Percentiles rank a stretch among this genome's conserved stretches.
phyloP scores from a whole-genome alignment of 2,797 vertebrate genomes.

The Myotis daubentonii region DNA sequence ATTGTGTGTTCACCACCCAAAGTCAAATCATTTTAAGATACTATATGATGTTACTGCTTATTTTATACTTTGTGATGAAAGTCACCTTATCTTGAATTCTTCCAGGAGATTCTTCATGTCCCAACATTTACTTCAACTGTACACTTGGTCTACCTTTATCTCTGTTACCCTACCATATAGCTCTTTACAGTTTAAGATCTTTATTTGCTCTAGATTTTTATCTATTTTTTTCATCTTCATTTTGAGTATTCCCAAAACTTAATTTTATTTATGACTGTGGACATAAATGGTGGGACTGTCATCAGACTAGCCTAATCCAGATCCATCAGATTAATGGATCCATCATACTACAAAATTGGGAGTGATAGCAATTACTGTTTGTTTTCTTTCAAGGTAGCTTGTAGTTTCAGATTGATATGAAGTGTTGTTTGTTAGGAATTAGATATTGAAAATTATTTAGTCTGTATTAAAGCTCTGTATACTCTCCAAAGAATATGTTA shows the following conservation, averaged over 20 bases:
- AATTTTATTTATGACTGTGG: background rate
- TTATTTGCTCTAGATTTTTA: background rate
- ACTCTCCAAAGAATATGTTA: background rate
- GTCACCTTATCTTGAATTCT: background rate
- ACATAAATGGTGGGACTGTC: background rate
- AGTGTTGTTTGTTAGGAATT: background rate
- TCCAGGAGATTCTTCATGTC: background rate
- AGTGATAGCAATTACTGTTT: background rate
- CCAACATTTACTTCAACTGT: background rate
- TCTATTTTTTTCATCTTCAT: background rate
- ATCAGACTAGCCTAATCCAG: background rate
- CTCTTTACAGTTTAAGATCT: background rate
- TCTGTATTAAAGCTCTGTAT: background rate
- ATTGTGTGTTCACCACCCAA: background rate
- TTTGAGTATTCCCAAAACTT: background rate
- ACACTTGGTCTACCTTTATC: background rate
- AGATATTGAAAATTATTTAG: background rate
- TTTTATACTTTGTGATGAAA: background rate
- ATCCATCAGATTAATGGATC: background rate
- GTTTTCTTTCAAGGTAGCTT: constrained; percentile 13
- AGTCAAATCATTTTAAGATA: background rate
- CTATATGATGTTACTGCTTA: background rate
- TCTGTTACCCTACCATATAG: background rate
- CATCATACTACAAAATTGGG: background rate
- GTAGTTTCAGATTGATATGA: background rate